A percentile compares a stretch with the other conserved stretches of the same genome.
These are phyloP conservation scores for Motacilla tschutschensis DNA, from an alignment of 2,113 vertebrate genomes.

Conservation along the genomic window DNA sequence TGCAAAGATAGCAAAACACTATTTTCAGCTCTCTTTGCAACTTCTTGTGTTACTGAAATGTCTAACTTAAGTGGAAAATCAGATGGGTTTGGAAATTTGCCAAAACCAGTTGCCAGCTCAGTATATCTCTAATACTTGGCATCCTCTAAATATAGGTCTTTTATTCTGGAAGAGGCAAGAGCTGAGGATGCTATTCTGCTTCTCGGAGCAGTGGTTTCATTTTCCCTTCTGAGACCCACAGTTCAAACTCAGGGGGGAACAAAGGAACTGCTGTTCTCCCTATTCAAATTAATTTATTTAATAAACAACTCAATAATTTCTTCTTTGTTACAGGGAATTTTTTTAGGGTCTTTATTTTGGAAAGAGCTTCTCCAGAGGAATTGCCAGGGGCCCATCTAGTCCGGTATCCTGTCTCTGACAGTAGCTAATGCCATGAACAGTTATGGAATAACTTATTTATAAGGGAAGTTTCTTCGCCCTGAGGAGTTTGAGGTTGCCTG, in stretches of 20 bases:
- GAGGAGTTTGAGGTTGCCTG: slow-evolving; percentile 44
- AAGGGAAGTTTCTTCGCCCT: slow-evolving; percentile 8
- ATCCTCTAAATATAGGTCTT: slow-evolving; percentile 57
- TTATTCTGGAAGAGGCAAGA: slow-evolving; percentile 28
- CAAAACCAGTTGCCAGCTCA: slow-evolving; percentile 44
- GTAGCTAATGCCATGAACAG: background rate
- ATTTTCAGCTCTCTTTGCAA: slow-evolving; percentile 6
- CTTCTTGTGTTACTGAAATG: slow-evolving; percentile 37
- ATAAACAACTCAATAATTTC: slow-evolving; percentile 59
- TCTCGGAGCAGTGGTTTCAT: slow-evolving; percentile 12
- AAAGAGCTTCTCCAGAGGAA: slow-evolving; percentile 48
- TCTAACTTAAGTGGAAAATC: slow-evolving; percentile 47
- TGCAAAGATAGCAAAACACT: slow-evolving; percentile 27
- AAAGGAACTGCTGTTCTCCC: slow-evolving; percentile 51
- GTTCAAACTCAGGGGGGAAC: slow-evolving; percentile 3
- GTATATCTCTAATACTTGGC: slow-evolving; percentile 48
- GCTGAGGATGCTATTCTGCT: slow-evolving; percentile 42
- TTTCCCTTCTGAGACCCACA: slow-evolving; percentile 40
- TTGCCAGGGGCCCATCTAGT: slow-evolving; percentile 39
- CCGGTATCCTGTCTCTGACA: slow-evolving; percentile 42
- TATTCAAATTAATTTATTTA: slow-evolving; percentile 58
- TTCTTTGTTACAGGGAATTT: slow-evolving; percentile 33
- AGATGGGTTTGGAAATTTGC: slow-evolving; percentile 51
- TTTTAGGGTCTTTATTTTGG: slow-evolving; percentile 35
- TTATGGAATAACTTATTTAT: slow-evolving; percentile 43